These are phyloP conservation scores for Micromesistius poutassou DNA, from an alignment of 2,797 vertebrate species.

Conservation along the genomic window DNA sequence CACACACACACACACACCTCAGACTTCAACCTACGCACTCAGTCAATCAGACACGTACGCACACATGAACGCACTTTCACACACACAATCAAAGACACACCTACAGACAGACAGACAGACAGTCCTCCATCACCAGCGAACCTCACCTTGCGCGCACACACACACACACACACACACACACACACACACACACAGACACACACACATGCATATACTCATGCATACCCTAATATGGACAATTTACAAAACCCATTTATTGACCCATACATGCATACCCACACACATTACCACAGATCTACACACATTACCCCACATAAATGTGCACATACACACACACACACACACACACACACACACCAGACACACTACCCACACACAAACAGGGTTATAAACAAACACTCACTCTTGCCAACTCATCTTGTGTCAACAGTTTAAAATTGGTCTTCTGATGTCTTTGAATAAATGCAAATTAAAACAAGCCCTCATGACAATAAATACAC, in stretches of 20 bases:
- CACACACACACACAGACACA: conserved; percentile 1
- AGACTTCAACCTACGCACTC: too few relatives aligned
- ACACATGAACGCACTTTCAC: too few relatives aligned
- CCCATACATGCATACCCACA: neutral
- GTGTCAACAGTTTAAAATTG: neutral
- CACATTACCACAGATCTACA: too few relatives aligned
- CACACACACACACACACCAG: neutral
- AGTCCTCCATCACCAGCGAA: too few relatives aligned
- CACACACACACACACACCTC: neutral
- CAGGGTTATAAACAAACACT: neutral
- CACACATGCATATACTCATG: neutral
- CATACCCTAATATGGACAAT: too few relatives aligned
- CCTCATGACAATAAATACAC: neutral
- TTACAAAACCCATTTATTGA: neutral
- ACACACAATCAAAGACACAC: neutral
- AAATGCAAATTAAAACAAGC: neutral
- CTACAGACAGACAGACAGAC: neutral
- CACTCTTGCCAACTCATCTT: neutral
- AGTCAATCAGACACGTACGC: too few relatives aligned
- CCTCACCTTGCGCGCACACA: neutral
- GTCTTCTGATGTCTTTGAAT: neutral
- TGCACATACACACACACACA: neutral
- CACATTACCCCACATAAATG: too few relatives aligned
- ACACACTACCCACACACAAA: neutral
- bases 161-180: neutral